These are phyloP conservation scores for Cataglyphis altisquamis DNA, from an alignment of 2,888 invertebrate genomes.

Conservation along the genomic window DNA sequence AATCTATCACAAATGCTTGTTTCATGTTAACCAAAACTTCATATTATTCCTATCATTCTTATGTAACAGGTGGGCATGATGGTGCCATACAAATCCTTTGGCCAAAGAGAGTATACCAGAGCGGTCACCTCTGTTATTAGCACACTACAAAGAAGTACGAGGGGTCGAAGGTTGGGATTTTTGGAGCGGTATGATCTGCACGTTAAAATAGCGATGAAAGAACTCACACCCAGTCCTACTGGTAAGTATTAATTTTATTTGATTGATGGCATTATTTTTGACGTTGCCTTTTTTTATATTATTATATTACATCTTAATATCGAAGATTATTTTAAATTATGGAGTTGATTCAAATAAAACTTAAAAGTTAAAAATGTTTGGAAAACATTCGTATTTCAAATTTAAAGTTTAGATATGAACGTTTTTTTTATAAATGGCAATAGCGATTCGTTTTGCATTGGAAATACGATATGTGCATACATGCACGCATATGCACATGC, in stretches of 20 bases:
- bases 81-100: conserved; percentile 92
- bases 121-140: conserved; percentile 90
- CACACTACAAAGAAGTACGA: conserved; percentile 88
- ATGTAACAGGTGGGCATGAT: conserved; percentile 90
- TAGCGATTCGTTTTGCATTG: conserved; percentile 14
- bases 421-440: background rate
- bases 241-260: conserved; percentile 87
- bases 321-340: background rate
- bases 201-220: conserved; percentile 90
- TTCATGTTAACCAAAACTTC: conserved; percentile 6
- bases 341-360: background rate
- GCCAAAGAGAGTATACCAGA: conserved; percentile 91
- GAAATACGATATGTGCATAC: background rate
- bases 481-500: background rate
- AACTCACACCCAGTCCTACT: conserved; percentile 92
- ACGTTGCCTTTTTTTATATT: background rate
- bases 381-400: conserved; percentile 6
- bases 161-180: conserved; percentile 88
- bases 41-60: conserved; percentile 20
- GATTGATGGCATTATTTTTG: background rate
- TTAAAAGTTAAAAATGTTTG: background rate
- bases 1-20: conserved; percentile 26
- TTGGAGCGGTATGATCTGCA: conserved; percentile 91
- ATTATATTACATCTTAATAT: background rate
- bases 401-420: background rate